A percentile compares a stretch with the other conserved stretches of the same genome.
Conservation (phyloP, 2,797 vertebrate genomes). For the Cyclopterus lumpus region DNA sequence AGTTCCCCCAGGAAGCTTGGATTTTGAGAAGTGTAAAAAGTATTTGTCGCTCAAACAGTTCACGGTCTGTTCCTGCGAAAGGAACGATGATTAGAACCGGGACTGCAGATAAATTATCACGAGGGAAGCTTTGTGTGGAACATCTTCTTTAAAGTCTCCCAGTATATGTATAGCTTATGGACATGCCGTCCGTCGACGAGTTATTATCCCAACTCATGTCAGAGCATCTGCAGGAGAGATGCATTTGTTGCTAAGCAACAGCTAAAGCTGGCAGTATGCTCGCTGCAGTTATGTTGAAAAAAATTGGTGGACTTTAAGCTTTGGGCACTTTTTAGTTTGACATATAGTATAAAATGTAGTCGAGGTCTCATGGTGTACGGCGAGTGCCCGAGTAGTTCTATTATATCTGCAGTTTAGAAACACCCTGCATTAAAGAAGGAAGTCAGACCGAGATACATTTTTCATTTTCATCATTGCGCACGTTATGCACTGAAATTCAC, state of each 20-base stretch:
- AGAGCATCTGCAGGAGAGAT: conserved; percentile 73
- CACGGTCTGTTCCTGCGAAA: conserved; percentile 22
- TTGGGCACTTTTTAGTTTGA: conserved; percentile 34
- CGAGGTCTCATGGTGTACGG: neutral
- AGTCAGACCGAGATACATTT: neutral
- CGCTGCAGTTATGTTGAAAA: conserved; percentile 57
- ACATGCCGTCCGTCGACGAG: conserved; percentile 66
- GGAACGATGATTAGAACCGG: conserved; percentile 21
- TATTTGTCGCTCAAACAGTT: conserved; percentile 7
- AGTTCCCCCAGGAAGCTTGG: conserved; percentile 16
- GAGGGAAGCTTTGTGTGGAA: conserved; percentile 33
- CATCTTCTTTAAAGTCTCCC: conserved; percentile 47
- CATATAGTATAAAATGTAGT: conserved; percentile 4
- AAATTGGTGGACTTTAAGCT: conserved; percentile 41
- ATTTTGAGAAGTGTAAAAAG: conserved; percentile 25
- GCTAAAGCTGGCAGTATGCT: conserved; percentile 66
- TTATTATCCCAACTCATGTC: conserved; percentile 71
- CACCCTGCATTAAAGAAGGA: neutral
- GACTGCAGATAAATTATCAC: conserved; percentile 41
- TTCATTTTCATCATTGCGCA: neutral
- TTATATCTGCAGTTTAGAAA: neutral
- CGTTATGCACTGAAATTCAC: neutral
- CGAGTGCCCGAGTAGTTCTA: neutral
- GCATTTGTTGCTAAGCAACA: conserved; percentile 79
- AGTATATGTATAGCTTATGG: conserved; percentile 48